Percentiles rank a stretch among this genome's conserved stretches.
These are phyloP conservation scores for Heteromurus nitidus DNA, from an alignment of 2,888 invertebrate species.

Conservation along the genomic window DNA sequence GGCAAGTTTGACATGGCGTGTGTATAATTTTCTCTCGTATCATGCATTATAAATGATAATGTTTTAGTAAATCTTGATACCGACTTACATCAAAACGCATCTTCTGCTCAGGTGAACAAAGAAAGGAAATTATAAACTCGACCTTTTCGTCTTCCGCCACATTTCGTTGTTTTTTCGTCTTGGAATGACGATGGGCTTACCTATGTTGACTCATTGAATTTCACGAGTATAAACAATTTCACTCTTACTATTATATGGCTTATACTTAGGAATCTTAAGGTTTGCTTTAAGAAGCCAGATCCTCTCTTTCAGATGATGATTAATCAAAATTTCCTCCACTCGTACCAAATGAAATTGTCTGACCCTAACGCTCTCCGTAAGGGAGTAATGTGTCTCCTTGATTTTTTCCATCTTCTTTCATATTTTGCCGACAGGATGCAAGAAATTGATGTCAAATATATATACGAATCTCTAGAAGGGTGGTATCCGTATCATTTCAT, in stretches of 20 bases:
- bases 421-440: constrained; percentile 52
- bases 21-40: constrained; percentile 54
- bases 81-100: too few species aligned
- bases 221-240: constrained; percentile 52
- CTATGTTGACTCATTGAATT: constrained; percentile 35
- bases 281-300: constrained; percentile 2
- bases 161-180: neutral
- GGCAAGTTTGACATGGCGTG: constrained; percentile 44
- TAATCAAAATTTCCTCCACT: constrained; percentile 67
- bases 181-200: constrained; percentile 24
- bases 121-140: constrained; percentile 20
- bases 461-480: constrained; percentile 14
- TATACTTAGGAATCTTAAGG: neutral
- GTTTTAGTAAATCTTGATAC: constrained; percentile 1
- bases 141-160: constrained; percentile 1
- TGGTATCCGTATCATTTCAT: too few species aligned
- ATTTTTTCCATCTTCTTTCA: constrained; percentile 12
- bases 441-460: constrained; percentile 37
- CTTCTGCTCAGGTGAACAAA: neutral
- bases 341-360: constrained; percentile 52
- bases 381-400: constrained; percentile 53
- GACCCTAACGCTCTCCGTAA: constrained; percentile 37
- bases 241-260: constrained; percentile 7
- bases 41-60: constrained; percentile 23
- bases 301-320: constrained; percentile 47